phyloP scores from a whole-genome alignment of 2,888 invertebrate species.

The Tromatobia lineatoria region DNA sequence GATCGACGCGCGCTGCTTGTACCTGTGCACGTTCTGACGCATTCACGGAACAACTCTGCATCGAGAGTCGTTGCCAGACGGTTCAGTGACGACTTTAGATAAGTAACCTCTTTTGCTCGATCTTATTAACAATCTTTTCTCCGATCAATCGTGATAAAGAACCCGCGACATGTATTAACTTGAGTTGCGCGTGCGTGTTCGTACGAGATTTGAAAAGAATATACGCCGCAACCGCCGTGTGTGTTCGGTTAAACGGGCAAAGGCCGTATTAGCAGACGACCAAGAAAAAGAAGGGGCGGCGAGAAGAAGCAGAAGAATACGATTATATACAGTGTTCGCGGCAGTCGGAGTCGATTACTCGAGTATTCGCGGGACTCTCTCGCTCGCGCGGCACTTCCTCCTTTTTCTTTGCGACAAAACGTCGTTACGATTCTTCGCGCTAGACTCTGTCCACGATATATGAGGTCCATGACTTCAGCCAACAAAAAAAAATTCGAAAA shows the following conservation, averaged over 20 bases:
- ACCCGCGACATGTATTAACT: neutral
- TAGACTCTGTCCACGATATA: conserved; percentile 59
- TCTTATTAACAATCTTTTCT: conserved; percentile 6
- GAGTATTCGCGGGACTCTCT: conserved; percentile 58
- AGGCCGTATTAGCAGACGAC: conserved; percentile 6
- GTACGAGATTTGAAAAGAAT: neutral
- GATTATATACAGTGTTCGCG: conserved; percentile 32
- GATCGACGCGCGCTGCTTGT: neutral
- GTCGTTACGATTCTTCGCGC: conserved; percentile 55
- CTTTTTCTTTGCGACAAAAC: conserved; percentile 44
- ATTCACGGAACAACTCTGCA: neutral
- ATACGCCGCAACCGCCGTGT: neutral
- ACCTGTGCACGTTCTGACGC: neutral
- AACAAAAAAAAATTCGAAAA: too few relatives aligned
- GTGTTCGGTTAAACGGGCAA: neutral
- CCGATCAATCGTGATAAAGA: neutral
- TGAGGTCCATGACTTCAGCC: conserved; percentile 16
- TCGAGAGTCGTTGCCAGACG: neutral
- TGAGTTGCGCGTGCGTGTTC: neutral
- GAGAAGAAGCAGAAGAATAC: neutral
- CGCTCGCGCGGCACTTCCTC: conserved; percentile 38
- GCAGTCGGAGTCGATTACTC: conserved; percentile 63
- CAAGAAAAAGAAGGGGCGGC: conserved; percentile 4
- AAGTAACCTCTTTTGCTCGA: neutral
- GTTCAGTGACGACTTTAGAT: neutral